Base-by-base conservation (phyloP, 1,140 invertebrate genomes). In the Gonatopus flavifemur region DNA sequence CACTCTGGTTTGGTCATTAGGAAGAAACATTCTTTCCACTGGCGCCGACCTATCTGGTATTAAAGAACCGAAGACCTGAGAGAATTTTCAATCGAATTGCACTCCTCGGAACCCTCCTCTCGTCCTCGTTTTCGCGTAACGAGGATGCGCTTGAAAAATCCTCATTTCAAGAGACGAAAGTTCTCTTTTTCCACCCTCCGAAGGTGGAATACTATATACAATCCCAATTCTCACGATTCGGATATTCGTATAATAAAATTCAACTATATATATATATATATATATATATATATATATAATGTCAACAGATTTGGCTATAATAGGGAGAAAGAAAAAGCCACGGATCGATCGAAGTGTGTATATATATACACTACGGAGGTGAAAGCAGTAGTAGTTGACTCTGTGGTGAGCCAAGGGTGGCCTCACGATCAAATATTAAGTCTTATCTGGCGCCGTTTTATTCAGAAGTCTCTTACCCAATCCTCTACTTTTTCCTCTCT, bases 381-480 rank as follows among this genome's bases (percentile, higher is more conserved):
- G 31, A 20, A 50, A 19, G 59, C 48, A 28, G 45, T 49, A 46
- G 43, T 36, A 38, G 35, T 60, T 52, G 60, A 65, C 60, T 62
- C 62, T 55, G 46, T 57, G 59, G 67, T 54, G 52, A 72, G 53
- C 59, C 62, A 61, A 64, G 70, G 67, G 67, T 63, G 66, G 69
- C 65, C 59, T 59, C 60, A 64, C 70, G 72, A 73, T 73, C 72
- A 74, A 73, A 74, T 73, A 72, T 75, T 72, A 75, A 73, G 70
- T 72, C 70, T 74, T 73, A 74, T 74, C 72, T 72, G 69, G 72
- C 70, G 69, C 69, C 69, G 68, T 64, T 69, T 73, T 70, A 69
- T 59, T 59, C 59, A 64, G 65, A 67, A 70, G 50, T 58, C 49
- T 33, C 25, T 30, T 21, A 25, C 32, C 43, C 48, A 28, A 36